These are phyloP conservation scores for Sminthurides bifidus DNA, from an alignment of 1,140 invertebrate species.

Conservation along the genomic window DNA sequence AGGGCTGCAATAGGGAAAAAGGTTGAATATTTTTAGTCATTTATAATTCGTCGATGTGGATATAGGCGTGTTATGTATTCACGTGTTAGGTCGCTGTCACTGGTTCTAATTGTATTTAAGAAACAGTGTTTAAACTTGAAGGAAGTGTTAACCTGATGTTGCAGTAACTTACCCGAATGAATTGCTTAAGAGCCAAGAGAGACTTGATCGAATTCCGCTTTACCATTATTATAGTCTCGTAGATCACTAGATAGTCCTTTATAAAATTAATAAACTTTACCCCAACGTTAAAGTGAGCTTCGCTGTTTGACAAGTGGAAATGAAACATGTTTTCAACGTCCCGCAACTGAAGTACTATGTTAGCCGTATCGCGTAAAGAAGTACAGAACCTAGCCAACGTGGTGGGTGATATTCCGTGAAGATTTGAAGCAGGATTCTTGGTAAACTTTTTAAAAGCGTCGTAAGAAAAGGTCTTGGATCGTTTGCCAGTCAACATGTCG, in stretches of 20 bases:
- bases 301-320: not conserved
- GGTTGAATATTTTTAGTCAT: not conserved
- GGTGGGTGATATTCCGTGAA: constrained; percentile 21
- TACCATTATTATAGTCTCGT: constrained; percentile 23
- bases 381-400: constrained; percentile 10
- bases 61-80: not conserved
- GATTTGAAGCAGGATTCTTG: constrained; percentile 15
- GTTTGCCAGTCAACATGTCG: constrained; percentile 20
- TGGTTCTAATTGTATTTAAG: no score
- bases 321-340: not conserved
- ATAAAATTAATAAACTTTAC: not conserved
- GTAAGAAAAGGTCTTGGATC: constrained; percentile 12
- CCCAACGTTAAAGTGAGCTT: not conserved
- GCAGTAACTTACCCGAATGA: constrained; percentile 16
- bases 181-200: constrained; percentile 11
- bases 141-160: no score
- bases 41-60: not conserved
- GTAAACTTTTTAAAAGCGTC: constrained; percentile 2
- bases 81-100: not conserved
- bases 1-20: constrained; percentile 17
- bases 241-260: constrained; percentile 19
- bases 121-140: no score
- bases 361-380: constrained; percentile 5
- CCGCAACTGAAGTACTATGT: constrained; percentile 1
- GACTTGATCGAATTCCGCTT: constrained; percentile 8